A percentile compares a stretch with the other conserved stretches of the same genome.
Evolutionary conservation across 2,113 vertebrate species (phyloP).

Genomic region (Muntiacus reevesi): DNA sequence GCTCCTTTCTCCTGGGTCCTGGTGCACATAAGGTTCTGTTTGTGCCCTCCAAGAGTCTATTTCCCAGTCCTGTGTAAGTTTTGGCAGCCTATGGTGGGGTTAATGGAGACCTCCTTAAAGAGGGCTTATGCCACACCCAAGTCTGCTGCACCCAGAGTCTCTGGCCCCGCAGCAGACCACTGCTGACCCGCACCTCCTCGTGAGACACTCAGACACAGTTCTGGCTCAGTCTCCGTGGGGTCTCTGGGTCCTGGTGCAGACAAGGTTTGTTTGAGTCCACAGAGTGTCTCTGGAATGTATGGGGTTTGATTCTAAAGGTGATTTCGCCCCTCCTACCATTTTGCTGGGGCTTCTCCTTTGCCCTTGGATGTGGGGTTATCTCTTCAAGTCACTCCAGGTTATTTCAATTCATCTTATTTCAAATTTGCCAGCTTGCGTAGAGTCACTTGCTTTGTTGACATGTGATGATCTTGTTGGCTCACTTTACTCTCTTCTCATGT

Average conservation of each 20-base stretch:
- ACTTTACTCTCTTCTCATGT: background rate
- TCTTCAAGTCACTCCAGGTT: background rate
- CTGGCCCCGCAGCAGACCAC: background rate
- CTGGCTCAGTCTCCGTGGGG: background rate
- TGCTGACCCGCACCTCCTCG: accelerated
- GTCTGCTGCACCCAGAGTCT: background rate
- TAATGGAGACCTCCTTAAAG: background rate
- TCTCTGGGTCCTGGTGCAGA: background rate
- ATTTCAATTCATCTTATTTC: background rate
- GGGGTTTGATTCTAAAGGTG: background rate
- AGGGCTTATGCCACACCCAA: background rate
- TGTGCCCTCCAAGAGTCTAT: background rate
- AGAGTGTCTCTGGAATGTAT: background rate
- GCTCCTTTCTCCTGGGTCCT: background rate
- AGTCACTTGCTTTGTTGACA: background rate
- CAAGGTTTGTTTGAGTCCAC: background rate
- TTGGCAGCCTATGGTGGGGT: background rate
- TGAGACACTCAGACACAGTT: background rate
- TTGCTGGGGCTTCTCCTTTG: background rate
- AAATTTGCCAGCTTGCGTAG: background rate
- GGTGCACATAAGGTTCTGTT: background rate
- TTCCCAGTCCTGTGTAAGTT: background rate
- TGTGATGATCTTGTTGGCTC: background rate
- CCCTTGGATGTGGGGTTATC: background rate
- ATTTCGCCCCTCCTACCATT: background rate